phyloP scores from a whole-genome alignment of 2,797 vertebrate species.

The Lagorchestes hirsutus region DNA sequence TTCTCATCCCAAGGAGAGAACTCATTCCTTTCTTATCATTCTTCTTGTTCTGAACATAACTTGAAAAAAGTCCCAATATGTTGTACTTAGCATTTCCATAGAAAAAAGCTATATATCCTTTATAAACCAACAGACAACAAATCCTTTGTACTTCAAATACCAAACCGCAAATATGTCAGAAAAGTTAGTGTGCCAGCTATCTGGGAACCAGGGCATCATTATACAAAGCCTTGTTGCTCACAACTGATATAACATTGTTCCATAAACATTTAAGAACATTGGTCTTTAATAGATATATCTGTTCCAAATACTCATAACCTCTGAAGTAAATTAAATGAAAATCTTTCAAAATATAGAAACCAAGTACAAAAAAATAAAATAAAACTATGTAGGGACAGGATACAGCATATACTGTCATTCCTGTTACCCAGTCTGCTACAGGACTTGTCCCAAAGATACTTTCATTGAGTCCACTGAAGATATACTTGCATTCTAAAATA shows the following conservation, averaged over 20 bases:
- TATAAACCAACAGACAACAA: not conserved
- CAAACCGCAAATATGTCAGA: not conserved
- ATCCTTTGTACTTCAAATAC: not conserved
- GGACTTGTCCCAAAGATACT: not conserved
- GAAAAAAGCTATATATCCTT: not conserved
- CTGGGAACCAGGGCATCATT: not conserved
- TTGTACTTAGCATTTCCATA: not conserved
- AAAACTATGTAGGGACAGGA: not conserved
- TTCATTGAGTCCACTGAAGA: not conserved
- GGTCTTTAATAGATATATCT: not conserved
- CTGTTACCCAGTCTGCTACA: not conserved
- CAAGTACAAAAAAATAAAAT: not conserved
- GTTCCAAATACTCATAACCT: not conserved
- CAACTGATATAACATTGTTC: not conserved
- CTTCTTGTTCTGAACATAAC: not conserved
- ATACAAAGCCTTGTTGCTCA: not conserved
- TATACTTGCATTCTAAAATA: not conserved
- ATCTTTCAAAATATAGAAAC: not conserved
- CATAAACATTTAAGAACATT: not conserved
- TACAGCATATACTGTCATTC: not conserved
- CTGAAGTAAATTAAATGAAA: not conserved
- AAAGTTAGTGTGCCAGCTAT: not conserved
- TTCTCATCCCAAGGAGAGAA: not conserved
- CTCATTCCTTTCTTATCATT: not conserved
- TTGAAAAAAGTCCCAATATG: not conserved